These are phyloP conservation scores for Pocillopora meandrina DNA, from an alignment of 92 coral and sea anemone genomes.

Conservation along the genomic window DNA sequence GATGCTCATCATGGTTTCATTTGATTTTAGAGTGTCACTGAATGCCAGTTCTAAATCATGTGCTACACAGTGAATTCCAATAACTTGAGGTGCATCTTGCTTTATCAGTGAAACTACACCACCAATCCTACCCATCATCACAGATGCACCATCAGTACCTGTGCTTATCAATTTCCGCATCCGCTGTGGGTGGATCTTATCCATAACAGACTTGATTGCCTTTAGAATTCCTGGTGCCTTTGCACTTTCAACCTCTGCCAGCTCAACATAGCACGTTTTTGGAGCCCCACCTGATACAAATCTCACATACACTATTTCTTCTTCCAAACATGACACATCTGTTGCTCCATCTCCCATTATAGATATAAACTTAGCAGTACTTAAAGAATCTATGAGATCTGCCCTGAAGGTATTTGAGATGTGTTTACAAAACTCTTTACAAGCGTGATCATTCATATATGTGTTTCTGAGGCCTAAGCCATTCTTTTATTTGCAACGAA, in stretches of 20 bases:
- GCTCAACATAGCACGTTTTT: conserved; percentile 30
- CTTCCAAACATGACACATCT: conserved; percentile 41
- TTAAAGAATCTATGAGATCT: conserved; percentile 6
- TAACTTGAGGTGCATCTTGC: conserved; percentile 42
- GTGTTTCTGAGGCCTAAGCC: conserved; percentile 29
- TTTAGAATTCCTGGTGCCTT: conserved; percentile 42
- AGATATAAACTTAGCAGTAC: conserved; percentile 32
- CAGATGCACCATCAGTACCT: conserved; percentile 31
- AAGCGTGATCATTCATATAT: conserved; percentile 48
- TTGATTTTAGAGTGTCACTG: conserved; percentile 39
- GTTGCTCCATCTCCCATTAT: conserved; percentile 44
- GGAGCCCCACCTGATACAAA: conserved; percentile 35
- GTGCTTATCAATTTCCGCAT: conserved; percentile 31
- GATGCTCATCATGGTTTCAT: conserved; percentile 36
- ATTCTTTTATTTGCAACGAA: too few species aligned
- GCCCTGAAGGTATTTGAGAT: conserved; percentile 24
- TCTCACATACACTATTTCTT: conserved; percentile 36
- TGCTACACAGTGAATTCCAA: conserved; percentile 36
- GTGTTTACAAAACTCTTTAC: conserved; percentile 41
- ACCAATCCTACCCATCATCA: conserved; percentile 45
- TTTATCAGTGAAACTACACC: conserved; percentile 36
- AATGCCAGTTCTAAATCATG: conserved; percentile 51
- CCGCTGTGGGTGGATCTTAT: conserved; percentile 27
- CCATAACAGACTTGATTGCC: conserved; percentile 41
- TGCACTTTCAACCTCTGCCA: conserved; percentile 25